Evolutionary conservation across 2,113 vertebrate genomes (phyloP).

Genomic region (Athene cunicularia): DNA sequence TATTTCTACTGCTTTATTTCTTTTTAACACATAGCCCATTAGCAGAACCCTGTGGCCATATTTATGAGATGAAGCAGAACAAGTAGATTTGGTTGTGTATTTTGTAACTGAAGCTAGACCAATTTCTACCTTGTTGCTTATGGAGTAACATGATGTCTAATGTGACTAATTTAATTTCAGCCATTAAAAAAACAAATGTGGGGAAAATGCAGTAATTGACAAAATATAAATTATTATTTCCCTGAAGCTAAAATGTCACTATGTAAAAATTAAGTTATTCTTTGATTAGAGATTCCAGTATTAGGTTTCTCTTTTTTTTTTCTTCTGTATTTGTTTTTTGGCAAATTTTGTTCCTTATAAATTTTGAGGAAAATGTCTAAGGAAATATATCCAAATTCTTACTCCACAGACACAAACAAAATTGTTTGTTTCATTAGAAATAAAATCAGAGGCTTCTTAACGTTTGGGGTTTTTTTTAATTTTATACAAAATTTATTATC

Average conservation of each 20-base stretch:
- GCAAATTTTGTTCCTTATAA: not conserved
- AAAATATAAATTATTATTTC: slow-evolving; percentile 43
- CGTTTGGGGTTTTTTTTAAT: not conserved
- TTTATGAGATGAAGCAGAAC: not conserved
- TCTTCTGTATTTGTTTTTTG: not conserved
- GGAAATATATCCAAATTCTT: not conserved
- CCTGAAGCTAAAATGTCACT: slow-evolving; percentile 4
- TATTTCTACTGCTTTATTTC: not conserved
- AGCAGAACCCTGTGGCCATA: not conserved
- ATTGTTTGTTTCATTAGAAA: not conserved
- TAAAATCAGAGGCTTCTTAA: not conserved
- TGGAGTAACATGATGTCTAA: slow-evolving; percentile 20
- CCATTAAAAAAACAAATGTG: slow-evolving; percentile 11
- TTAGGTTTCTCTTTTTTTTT: not conserved
- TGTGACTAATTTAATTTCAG: slow-evolving; percentile 41
- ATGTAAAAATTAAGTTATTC: not conserved
- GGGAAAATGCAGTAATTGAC: not conserved
- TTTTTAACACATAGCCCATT: not conserved
- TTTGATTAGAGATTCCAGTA: not conserved
- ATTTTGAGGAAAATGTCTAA: not conserved
- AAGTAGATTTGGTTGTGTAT: slow-evolving; percentile 18
- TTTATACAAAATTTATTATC: not conserved
- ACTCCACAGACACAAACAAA: not conserved
- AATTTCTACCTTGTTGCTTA: not conserved
- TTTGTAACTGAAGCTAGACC: slow-evolving; percentile 28